phyloP scores from a whole-genome alignment of 1,140 invertebrate genomes.

The Drosophila yakuba region DNA sequence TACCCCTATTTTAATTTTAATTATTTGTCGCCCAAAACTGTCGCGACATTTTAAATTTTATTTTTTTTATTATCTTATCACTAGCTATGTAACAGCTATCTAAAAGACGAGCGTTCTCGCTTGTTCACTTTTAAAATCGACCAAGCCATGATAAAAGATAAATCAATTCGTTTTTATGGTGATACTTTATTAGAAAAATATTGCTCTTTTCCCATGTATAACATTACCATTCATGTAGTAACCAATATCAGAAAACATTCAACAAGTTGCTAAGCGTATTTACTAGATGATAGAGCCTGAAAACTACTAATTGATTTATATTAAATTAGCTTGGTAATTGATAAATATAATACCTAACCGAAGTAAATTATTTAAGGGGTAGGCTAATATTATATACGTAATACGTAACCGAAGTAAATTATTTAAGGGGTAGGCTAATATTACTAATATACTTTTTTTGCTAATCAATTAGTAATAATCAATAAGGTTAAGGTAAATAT shows the following conservation, averaged over 20 bases:
- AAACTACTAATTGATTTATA: conserved; percentile 51
- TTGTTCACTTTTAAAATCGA: too few relatives aligned
- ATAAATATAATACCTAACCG: conserved; percentile 69
- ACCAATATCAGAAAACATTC: conserved; percentile 68
- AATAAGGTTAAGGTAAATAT: conserved; percentile 44
- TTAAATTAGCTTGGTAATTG: conserved; percentile 46
- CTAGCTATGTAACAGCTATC: too few relatives aligned
- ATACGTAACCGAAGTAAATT: conserved; percentile 75
- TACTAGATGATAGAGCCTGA: conserved; percentile 40
- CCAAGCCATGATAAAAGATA: too few relatives aligned
- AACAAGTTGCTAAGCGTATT: conserved; percentile 58
- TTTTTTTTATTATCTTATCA: too few relatives aligned
- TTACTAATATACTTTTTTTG: conserved; percentile 63
- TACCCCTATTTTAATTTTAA: too few relatives aligned
- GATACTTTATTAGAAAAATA: conserved; percentile 79
- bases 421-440: conserved; percentile 52
- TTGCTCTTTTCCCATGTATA: conserved; percentile 76
- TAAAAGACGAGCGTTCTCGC: too few relatives aligned
- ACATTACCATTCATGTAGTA: conserved; percentile 69
- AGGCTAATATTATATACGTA: conserved; percentile 66
- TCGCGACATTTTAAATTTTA: too few relatives aligned
- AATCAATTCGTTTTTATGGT: conserved; percentile 8
- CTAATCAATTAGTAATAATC: conserved; percentile 33
- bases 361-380: conserved; percentile 61
- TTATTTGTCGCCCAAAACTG: too few relatives aligned